Evolutionary conservation across 92 coral and sea anemone genomes (phyloP).

Genomic region (Porites lobata): DNA sequence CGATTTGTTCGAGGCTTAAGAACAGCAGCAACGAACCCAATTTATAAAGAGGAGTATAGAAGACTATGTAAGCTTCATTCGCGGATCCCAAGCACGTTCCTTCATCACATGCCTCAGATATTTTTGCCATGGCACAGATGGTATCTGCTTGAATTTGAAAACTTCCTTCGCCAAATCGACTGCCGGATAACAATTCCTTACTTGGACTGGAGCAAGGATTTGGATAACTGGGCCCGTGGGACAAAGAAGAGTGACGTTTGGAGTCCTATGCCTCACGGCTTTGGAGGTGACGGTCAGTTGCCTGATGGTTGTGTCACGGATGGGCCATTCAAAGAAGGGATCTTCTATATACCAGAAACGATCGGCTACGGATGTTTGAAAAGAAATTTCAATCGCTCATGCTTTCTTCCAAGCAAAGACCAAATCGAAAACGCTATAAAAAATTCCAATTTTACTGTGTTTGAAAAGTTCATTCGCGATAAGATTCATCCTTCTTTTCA

Average conservation of each 20-base stretch:
- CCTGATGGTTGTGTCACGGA: slow-evolving; percentile 66
- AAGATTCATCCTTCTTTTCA: slow-evolving; percentile 76
- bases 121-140: slow-evolving; percentile 94
- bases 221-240: slow-evolving; percentile 36
- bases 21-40: slow-evolving; percentile 75
- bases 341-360: slow-evolving; percentile 56
- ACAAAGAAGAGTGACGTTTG: slow-evolving; percentile 62
- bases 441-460: slow-evolving; percentile 45
- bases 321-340: slow-evolving; percentile 64
- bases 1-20: slow-evolving; percentile 67
- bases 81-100: slow-evolving; percentile 51
- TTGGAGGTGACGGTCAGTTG: slow-evolving; percentile 75
- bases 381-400: slow-evolving; percentile 62
- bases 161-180: slow-evolving; percentile 78
- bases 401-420: slow-evolving; percentile 47
- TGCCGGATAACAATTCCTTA: slow-evolving; percentile 86
- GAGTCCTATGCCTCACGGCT: slow-evolving; percentile 74
- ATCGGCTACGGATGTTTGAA: slow-evolving; percentile 78
- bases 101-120: slow-evolving; percentile 75
- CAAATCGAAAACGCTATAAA: slow-evolving; percentile 13
- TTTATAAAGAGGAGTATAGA: slow-evolving; percentile 74
- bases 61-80: slow-evolving; percentile 66
- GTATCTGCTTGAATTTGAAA: slow-evolving; percentile 75
- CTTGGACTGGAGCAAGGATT: slow-evolving; percentile 81
- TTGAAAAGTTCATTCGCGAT: slow-evolving; percentile 68